A percentile compares a stretch with the other conserved stretches of the same genome.
These are phyloP conservation scores for Himalopsyche kuldschensis DNA, from an alignment of 2,888 invertebrate species.

Conservation along the genomic window DNA sequence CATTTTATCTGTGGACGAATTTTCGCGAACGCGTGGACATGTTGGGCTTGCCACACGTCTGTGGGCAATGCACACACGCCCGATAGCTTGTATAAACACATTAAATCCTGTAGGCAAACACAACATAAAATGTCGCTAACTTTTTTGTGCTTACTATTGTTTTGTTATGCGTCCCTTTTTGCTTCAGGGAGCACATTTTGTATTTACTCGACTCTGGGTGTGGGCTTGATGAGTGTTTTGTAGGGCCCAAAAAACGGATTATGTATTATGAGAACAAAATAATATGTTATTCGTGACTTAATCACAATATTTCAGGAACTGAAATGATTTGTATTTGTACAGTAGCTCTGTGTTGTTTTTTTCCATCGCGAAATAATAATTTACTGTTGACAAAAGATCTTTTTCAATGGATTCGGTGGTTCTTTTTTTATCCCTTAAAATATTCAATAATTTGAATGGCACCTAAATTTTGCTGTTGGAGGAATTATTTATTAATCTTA, in stretches of 20 bases:
- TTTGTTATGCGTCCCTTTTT: conserved; percentile 19
- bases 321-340: not conserved
- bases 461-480: too few species aligned
- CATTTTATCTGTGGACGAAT: not conserved
- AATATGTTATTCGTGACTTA: not conserved
- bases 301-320: not conserved
- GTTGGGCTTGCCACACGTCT: conserved; percentile 7
- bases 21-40: not conserved
- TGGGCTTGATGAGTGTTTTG: not conserved
- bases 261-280: not conserved
- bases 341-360: not conserved
- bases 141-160: conserved; percentile 28
- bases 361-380: too few species aligned
- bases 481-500: too few species aligned
- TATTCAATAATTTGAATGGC: too few species aligned
- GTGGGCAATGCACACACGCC: conserved; percentile 24
- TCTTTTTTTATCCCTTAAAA: too few species aligned
- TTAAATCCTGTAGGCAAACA: conserved; percentile 34
- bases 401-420: too few species aligned
- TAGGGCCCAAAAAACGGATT: not conserved
- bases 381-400: too few species aligned
- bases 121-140: conserved; percentile 33
- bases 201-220: conserved; percentile 7
- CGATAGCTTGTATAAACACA: conserved; percentile 38
- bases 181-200: conserved; percentile 8